These are phyloP conservation scores for Torymus aiolomorphi DNA, from an alignment of 2,888 invertebrate genomes.

Conservation along the genomic window DNA sequence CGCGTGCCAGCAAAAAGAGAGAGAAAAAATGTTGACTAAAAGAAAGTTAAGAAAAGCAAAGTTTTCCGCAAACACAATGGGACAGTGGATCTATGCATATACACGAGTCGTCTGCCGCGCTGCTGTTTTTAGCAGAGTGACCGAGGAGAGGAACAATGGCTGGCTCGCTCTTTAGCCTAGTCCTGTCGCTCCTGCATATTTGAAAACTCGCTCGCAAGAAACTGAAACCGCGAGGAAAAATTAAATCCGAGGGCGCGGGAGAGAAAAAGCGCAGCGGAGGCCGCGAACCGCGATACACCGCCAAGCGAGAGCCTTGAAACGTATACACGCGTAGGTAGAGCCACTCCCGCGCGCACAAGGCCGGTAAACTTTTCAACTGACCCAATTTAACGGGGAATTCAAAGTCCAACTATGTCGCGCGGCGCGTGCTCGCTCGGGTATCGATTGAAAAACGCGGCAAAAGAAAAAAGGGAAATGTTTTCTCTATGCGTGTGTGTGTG, in stretches of 20 bases:
- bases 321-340: too few species aligned
- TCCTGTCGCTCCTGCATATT: not conserved
- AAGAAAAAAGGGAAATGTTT: conserved; percentile 1
- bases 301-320: too few species aligned
- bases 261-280: too few species aligned
- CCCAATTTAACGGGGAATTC: too few species aligned
- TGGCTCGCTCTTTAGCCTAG: conserved; percentile 3
- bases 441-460: not conserved
- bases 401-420: too few species aligned
- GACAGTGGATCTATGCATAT: conserved; percentile 8
- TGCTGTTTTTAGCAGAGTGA: conserved; percentile 3
- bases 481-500: not conserved
- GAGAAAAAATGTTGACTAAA: not conserved
- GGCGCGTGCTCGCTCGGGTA: too few species aligned
- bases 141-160: conserved; percentile 28
- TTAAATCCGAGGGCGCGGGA: not conserved
- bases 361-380: too few species aligned
- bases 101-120: not conserved
- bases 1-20: too few species aligned
- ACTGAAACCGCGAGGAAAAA: not conserved
- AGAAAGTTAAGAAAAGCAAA: conserved; percentile 17
- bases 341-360: too few species aligned
- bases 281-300: too few species aligned
- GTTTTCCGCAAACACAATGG: conserved; percentile 14
- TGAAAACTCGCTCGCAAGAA: conserved; percentile 2